Conservation (phyloP, 1,140 invertebrate genomes). For the Campoletis sonorensis region DNA sequence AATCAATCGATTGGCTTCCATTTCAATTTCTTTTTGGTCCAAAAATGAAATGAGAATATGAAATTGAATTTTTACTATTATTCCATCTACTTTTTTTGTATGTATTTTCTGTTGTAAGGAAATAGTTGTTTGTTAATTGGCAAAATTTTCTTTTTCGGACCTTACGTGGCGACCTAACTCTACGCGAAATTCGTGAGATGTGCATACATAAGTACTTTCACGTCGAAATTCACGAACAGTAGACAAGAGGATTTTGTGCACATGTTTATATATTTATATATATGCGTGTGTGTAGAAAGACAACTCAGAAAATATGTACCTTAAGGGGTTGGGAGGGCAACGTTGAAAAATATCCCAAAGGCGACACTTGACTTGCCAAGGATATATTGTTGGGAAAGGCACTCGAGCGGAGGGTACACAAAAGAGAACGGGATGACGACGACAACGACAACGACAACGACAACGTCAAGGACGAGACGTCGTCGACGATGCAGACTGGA, state of each 20-base stretch:
- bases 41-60: no score
- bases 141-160: no score
- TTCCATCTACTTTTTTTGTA: no score
- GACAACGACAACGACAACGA: conserved; percentile 10
- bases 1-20: no score
- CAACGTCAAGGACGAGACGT: conserved; percentile 14
- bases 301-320: conserved; percentile 23
- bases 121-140: no score
- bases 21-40: no score
- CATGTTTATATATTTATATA: neutral
- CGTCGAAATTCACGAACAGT: neutral
- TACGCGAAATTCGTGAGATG: neutral
- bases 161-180: no score
- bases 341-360: conserved; percentile 68
- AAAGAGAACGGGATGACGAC: conserved; percentile 56
- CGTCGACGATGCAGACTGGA: conserved; percentile 34
- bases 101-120: no score
- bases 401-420: conserved; percentile 58
- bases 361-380: conserved; percentile 66
- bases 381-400: conserved; percentile 67
- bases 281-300: conserved; percentile 48
- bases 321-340: conserved; percentile 52
- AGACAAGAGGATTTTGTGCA: neutral
- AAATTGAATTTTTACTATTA: no score
- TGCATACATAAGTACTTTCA: conserved; percentile 24